Evolutionary conservation across 2,113 vertebrate genomes (phyloP), one percentile per base, ranked within the genome.

Genomic region (Apteryx owenii): DNA sequence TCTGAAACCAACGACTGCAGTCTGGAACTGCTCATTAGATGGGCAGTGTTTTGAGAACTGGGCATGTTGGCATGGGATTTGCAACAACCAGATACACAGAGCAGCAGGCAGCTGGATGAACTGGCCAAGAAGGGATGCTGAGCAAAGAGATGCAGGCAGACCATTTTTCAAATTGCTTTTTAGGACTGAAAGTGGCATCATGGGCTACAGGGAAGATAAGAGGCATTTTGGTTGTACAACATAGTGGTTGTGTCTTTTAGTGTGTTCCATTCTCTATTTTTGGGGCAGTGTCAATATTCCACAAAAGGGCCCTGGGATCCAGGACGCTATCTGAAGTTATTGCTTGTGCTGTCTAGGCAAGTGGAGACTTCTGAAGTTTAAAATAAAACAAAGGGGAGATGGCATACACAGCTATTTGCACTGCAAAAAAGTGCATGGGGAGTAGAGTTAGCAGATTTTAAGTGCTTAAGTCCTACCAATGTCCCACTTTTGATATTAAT

Each of bases 11-110:
- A 72, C 73, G 4, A 50, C 66, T 83, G 29, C 12, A 81, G 9
- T 29, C 0, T 0, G 69, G 58, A 76, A 10, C 12, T 75, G 18
- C 5, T 42, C 6, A 3, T 61, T 60, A 71, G 50, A 15, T 69
- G 40, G 85, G 48, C 6, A 13, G 0, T 38, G 8, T 29, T 72
- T 64, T 76, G 61, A 53, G 81, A 79, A 7, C 7, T 11, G 9
- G 18, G 18, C 9, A 28, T 15, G 15, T 23, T 21, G 28, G 19
- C 13, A 4, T 7, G 38, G 60, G 51, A 28, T 36, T 6, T 9
- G 22, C 25, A 10, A 44, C 7, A 58, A 17, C 28, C 6, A 50
- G 33, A 9, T 28, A 21, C 26, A 10, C 29, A n/a, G 53, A 33
- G n/a, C 26, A 36, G 31, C 26, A 33, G 46, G n/a, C 20, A 50